Evolutionary conservation across 2,113 vertebrate species (phyloP).

Genomic region (Opisthocomus hoazin): DNA sequence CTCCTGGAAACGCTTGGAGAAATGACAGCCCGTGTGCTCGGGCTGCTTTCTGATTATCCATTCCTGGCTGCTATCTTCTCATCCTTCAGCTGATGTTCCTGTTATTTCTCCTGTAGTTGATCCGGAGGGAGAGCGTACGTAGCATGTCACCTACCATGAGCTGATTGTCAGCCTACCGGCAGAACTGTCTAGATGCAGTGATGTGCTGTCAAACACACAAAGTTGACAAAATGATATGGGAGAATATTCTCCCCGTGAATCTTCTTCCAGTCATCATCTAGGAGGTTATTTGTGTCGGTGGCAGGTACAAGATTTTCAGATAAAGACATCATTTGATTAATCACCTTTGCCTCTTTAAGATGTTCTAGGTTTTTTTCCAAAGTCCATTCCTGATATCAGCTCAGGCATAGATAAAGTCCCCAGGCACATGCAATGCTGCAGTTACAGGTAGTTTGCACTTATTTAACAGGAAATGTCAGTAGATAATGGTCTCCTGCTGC

Average conservation of each 20-base stretch:
- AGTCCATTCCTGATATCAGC: neutral
- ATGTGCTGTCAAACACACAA: constrained; percentile 17
- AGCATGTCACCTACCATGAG: neutral
- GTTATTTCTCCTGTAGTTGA: neutral
- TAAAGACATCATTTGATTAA: neutral
- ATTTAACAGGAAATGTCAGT: constrained; percentile 2
- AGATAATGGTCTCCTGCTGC: neutral
- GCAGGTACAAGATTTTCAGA: neutral
- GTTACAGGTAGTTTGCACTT: constrained; percentile 31
- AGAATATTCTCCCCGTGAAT: neutral
- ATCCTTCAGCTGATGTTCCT: neutral
- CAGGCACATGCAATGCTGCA: neutral
- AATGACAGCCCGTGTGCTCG: neutral
- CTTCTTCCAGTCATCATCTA: neutral
- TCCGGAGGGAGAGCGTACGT: neutral
- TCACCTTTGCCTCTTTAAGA: neutral
- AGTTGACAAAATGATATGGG: constrained; percentile 8
- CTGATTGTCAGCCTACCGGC: neutral
- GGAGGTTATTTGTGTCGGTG: neutral
- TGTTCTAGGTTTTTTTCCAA: neutral
- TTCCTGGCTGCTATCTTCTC: neutral
- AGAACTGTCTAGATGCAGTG: neutral
- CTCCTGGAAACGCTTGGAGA: neutral
- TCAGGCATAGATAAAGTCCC: neutral
- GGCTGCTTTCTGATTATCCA: neutral